Evolutionary conservation across 2,888 invertebrate species (phyloP), one percentile per base, ranked within the genome.

Genomic region (Morpho achilles): DNA sequence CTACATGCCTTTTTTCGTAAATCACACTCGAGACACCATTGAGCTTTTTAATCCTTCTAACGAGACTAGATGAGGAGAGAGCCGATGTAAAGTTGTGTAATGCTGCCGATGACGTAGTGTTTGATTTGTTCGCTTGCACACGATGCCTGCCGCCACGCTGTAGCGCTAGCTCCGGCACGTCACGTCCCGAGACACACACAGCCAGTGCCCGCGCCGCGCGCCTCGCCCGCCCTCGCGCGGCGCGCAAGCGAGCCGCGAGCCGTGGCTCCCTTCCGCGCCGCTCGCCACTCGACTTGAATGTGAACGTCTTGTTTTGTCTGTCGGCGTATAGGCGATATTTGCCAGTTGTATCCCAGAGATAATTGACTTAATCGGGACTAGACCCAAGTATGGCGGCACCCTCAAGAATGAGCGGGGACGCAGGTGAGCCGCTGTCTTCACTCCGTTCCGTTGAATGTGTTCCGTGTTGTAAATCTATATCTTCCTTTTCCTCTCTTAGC

Each of bases 261-360:
- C 70, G 67, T 79, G 76, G 74, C 78, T 77, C 79, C 66, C 70
- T 74, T 73, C 72, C 73, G 67, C 74, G 67, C 69, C 74, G 66
- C 66, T 68, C 69, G 73, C 75, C 32, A 75, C 76, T 76, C 77
- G 79, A 86, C 75, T 79, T 85, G 78, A 84, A 86, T 88, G 88
- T 90, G 84, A 91, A 92, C 91, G 89, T 92, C 89, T 91, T 92
- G 87, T 92, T 92, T 89, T 92, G 91, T 92, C 91, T 90, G 89
- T 87, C 91, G 90, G 91, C 91, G 92, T 92, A 91, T 92, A 99
- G 98, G 99, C 99, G 94, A 98, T 99, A 96, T 99, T 99, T 96
- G 99, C 99, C 94, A 98, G 98, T 96, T 99, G 98, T 96, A 98
- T 99, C 93, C 99, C 99, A 92, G 99, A 99, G 96, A 99, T 99